Percentiles rank a stretch among this genome's conserved stretches.
Conservation (phyloP, 2,888 invertebrate genomes). For the Clivina fossor region DNA sequence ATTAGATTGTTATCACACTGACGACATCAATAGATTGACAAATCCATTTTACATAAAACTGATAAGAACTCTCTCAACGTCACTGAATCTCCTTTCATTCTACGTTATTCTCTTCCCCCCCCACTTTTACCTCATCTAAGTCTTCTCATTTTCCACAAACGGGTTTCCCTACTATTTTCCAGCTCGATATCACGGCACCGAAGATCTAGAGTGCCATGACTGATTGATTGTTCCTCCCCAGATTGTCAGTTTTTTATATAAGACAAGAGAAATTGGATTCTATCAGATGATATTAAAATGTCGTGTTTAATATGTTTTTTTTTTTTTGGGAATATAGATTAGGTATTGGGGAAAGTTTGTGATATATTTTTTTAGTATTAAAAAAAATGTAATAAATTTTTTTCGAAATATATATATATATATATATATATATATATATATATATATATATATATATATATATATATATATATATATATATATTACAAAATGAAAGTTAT, state of each 20-base stretch:
- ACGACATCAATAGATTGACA: constrained; percentile 29
- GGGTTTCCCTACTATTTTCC: no score
- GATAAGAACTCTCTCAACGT: constrained; percentile 11
- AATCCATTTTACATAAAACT: constrained; percentile 32
- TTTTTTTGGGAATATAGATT: constrained; percentile 10
- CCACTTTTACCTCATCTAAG: neutral
- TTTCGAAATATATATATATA: no score
- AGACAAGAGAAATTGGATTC: constrained; percentile 25
- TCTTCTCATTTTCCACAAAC: neutral
- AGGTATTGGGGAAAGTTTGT: no score
- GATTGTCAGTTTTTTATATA: constrained; percentile 26
- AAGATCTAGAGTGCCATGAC: constrained; percentile 19
- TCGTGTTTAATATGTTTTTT: constrained; percentile 29
- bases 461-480: no score
- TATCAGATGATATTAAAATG: constrained; percentile 20
- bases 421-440: no score
- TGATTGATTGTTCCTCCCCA: constrained; percentile 28
- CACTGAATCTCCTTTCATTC: no score
- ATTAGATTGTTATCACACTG: constrained; percentile 12
- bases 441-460: no score
- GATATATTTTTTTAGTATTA: no score
- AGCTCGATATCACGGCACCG: constrained; percentile 23
- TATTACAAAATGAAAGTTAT: no score
- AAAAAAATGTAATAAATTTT: no score
- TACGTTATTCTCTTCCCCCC: neutral